phyloP scores from a whole-genome alignment of 2,888 invertebrate genomes.

The Neuroscelio doddi region DNA sequence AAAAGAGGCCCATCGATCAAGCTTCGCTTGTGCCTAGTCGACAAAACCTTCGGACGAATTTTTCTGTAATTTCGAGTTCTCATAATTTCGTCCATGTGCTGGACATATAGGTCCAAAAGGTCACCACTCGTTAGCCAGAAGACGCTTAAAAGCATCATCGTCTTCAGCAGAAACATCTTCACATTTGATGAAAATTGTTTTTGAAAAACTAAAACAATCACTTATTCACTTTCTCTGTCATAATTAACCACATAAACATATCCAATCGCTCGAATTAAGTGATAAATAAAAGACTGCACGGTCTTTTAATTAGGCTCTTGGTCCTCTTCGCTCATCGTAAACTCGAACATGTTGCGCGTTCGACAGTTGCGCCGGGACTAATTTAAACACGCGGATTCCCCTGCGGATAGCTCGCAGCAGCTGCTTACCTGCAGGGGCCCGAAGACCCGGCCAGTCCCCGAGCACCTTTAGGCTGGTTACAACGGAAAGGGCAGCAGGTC shows the following conservation, averaged over 20 bases:
- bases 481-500: constrained; percentile 44
- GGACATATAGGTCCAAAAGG: constrained; percentile 67
- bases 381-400: constrained; percentile 57
- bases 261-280: no score
- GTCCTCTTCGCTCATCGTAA: constrained; percentile 43
- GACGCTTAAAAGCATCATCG: constrained; percentile 50
- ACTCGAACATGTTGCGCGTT: constrained; percentile 61
- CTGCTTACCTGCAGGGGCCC: constrained; percentile 63
- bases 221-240: not conserved
- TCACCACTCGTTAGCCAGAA: constrained; percentile 58
- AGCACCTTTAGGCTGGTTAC: constrained; percentile 29
- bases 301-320: not conserved
- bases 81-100: constrained; percentile 70
- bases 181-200: constrained; percentile 11
- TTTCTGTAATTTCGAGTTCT: constrained; percentile 54
- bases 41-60: constrained; percentile 45
- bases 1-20: constrained; percentile 46
- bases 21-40: constrained; percentile 53
- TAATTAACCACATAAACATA: no score
- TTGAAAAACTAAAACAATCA: not conserved
- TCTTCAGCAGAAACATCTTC: constrained; percentile 50
- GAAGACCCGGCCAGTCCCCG: constrained; percentile 38
- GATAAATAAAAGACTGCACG: no score
- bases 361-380: constrained; percentile 71
- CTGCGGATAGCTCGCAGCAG: constrained; percentile 56